Evolutionary conservation across 2,888 invertebrate genomes (phyloP), one percentile per base, ranked within the genome.

Genomic region (Chydorus sphaericus): DNA sequence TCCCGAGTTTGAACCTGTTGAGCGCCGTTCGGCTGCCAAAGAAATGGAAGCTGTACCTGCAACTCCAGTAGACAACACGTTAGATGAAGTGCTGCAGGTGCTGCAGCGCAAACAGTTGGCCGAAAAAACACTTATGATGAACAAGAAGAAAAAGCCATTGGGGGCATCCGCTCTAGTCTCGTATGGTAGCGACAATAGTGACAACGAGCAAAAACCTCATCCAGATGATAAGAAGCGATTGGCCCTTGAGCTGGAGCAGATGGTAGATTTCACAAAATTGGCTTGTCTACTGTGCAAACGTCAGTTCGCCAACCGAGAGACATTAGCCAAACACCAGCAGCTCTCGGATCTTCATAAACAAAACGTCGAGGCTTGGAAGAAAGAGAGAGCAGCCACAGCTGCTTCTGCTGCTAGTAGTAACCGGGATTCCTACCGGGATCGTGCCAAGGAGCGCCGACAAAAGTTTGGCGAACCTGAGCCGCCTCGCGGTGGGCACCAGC

Each of bases 221-320:
- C n/a, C n/a, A n/a, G 26, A 44, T n/a, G 83, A 81, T 11, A 66
- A 67, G 78, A 87, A 55, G 82, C 82, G 52, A 37, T 48, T 56
- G 29, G 53, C 60, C 23, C 48, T 26, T 39, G 57, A 56, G 1
- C 11, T 58, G 2, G 61, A 61, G 28, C 16, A 58, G 16, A 36
- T 61, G 16, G 60, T 90, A 5, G 96, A 97, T 70, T 90, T 87
- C 79, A 75, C 75, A 1, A 94, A 91, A 69, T 71, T 94, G 48
- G 90, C 93, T 0, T 98, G 98, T 67, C 74, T 96, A 23, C 74
- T 98, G 11, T 98, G 98, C 69, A 96, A 96, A 69, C 75, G 98
- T 52, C 90, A 91, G 67, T 93, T 98, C 68, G 85, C 88, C 2
- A 89, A 85, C 18, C 77, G 80, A 51, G 97, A 97, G 58, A 86